Percentiles rank a stretch among this genome's conserved stretches.
Conservation (phyloP, 2,113 vertebrate species). For the Cyprinus carpio region DNA sequence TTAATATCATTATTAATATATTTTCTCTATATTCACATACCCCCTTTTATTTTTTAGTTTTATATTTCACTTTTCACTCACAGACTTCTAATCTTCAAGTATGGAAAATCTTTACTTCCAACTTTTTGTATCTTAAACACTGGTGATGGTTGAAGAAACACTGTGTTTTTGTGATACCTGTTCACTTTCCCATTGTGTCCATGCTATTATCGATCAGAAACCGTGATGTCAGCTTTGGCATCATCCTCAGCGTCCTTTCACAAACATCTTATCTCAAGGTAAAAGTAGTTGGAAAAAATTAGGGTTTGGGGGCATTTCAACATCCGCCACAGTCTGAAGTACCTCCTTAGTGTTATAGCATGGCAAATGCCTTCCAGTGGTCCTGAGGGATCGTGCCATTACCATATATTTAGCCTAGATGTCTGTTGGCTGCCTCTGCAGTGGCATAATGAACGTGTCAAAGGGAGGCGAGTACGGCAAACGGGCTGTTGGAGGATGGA, state of each 20-base stretch:
- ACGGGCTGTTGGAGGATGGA: slow-evolving; percentile 14
- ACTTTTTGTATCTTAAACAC: no score
- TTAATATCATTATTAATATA: no score
- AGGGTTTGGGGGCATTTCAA: not conserved
- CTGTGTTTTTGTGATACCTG: not conserved
- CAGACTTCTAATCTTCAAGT: no score
- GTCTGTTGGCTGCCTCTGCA: slow-evolving; percentile 38
- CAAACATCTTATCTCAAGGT: not conserved
- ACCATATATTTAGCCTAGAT: slow-evolving; percentile 46
- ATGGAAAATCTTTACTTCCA: no score
- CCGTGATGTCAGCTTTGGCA: slow-evolving; percentile 12
- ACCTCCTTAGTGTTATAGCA: slow-evolving; percentile 30
- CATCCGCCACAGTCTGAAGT: slow-evolving; percentile 13
- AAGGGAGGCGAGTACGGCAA: slow-evolving; percentile 14
- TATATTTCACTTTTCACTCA: no score
- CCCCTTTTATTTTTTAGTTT: no score
- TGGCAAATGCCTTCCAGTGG: slow-evolving; percentile 25
- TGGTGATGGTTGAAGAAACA: not conserved
- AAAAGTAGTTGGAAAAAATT: not conserved
- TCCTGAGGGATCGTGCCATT: slow-evolving; percentile 9
- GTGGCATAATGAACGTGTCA: slow-evolving; percentile 42
- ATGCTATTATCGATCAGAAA: slow-evolving; percentile 32
- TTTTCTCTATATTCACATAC: no score
- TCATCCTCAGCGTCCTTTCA: slow-evolving; percentile 14
- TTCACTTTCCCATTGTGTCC: no score